Evolutionary conservation across 2,113 vertebrate species (phyloP).

Genomic region (Oceanodroma tethys): DNA sequence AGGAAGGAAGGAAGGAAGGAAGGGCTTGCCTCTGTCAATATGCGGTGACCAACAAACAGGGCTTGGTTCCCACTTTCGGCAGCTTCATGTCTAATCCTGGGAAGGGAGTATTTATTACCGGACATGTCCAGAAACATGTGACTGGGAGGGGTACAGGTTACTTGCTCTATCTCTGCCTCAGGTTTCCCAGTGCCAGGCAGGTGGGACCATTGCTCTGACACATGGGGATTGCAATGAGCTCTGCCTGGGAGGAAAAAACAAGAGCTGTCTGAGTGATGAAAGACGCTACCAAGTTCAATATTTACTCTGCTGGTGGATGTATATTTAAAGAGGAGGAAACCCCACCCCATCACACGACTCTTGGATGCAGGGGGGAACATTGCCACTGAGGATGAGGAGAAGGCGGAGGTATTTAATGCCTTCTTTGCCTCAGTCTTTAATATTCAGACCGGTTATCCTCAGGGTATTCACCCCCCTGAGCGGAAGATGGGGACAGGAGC

Average conservation of each 20-base stretch:
- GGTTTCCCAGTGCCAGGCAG: background rate
- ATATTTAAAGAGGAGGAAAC: background rate
- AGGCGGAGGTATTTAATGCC: too few species aligned
- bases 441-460: too few species aligned
- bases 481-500: too few species aligned
- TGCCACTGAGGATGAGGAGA: too few species aligned
- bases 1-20: background rate
- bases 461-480: too few species aligned
- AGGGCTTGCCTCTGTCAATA: background rate
- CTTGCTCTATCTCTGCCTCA: background rate
- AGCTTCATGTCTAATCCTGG: background rate
- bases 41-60: background rate
- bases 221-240: background rate
- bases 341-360: background rate
- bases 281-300: background rate
- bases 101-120: background rate
- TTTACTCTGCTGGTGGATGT: background rate
- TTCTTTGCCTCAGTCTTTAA: too few species aligned
- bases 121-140: background rate
- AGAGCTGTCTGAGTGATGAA: background rate
- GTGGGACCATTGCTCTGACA: background rate
- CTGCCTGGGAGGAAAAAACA: background rate
- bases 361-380: too few species aligned
- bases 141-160: background rate
- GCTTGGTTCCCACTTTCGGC: background rate